Evolutionary conservation across 2,888 invertebrate genomes (phyloP).

Genomic region (Deroplatys truncata): DNA sequence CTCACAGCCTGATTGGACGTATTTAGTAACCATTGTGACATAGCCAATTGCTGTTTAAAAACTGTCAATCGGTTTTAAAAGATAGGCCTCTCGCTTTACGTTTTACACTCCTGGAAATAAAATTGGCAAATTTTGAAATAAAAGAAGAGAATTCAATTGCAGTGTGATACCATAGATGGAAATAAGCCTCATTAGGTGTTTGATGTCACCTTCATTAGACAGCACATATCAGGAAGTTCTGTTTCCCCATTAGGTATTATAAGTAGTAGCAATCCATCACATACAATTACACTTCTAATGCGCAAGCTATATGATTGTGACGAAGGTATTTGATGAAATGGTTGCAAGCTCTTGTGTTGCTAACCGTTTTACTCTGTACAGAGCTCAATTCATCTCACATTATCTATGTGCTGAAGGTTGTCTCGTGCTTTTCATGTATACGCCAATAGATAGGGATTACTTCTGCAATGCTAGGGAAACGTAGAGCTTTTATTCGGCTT

Average conservation of each 20-base stretch:
- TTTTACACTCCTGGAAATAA: neutral
- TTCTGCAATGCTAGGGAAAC: neutral
- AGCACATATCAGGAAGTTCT: neutral
- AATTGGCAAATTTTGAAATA: neutral
- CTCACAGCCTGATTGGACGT: no score
- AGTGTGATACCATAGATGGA: neutral
- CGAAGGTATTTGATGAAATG: neutral
- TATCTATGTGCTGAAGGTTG: neutral
- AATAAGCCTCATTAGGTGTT: neutral
- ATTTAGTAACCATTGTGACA: no score
- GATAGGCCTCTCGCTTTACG: no score
- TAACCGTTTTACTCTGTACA: neutral
- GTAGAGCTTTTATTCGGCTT: neutral
- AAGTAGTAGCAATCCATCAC: neutral
- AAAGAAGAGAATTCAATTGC: neutral
- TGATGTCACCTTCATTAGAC: neutral
- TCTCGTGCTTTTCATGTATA: neutral
- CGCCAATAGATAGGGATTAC: neutral
- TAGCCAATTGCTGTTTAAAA: no score
- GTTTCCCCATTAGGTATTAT: neutral
- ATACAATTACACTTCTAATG: neutral
- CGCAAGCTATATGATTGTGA: neutral
- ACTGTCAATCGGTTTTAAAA: no score
- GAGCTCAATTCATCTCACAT: neutral
- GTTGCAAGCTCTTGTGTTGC: neutral